Base-by-base conservation (phyloP, 2,888 invertebrate genomes). In the Lepidonotus clava region DNA sequence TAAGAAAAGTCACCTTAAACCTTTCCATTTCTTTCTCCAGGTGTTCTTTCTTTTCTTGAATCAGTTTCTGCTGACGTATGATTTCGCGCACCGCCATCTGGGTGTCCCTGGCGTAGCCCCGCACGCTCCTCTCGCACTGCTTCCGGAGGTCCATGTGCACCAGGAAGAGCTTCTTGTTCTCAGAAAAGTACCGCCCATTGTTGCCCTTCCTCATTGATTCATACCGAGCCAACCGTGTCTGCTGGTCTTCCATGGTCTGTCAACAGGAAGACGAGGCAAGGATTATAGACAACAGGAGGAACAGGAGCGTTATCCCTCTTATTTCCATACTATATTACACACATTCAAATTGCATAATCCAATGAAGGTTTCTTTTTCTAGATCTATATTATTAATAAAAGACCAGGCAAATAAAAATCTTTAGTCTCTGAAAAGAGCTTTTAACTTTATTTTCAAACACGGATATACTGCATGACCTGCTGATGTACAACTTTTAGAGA, bases 121-220 rank as follows among this genome's bases (percentile, higher is more conserved):
- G 41, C 1, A 87, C 84, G 1, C 28, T n/a, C 61, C 61, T 34
- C 18, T 87, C 83, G 32, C 87, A 86, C 61, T 87, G 87, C 28
- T 83, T 80, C 71, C 80, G 36, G 24, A 87, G 86, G 53, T 87
- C 87, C 53, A 80, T 83, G 77, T 87, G 87, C 6, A 86, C 84
- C 1, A 87, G 28, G 86, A 83, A 87, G 5, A 87, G 83, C 66
- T 87, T 80, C 76, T 86, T 86, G 83, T 87, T 86, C 21, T 38
- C 38, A 24, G 56, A 53, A 11, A 61, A 32, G 18, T 14, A 18
- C 8, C 32, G 14, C 5, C 86, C 86, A n/a, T 40, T 61, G 14
- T n/a, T 40, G 11, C 34, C 24, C 21, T 61, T 46, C 11, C 86
- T 38, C 87, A 87, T 86, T n/a, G 66, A 66, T 56, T 87, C 87